Base-by-base conservation (phyloP, 30 jellyfish, hydroid and myxozoan species). In the Aurelia coerulea region DNA sequence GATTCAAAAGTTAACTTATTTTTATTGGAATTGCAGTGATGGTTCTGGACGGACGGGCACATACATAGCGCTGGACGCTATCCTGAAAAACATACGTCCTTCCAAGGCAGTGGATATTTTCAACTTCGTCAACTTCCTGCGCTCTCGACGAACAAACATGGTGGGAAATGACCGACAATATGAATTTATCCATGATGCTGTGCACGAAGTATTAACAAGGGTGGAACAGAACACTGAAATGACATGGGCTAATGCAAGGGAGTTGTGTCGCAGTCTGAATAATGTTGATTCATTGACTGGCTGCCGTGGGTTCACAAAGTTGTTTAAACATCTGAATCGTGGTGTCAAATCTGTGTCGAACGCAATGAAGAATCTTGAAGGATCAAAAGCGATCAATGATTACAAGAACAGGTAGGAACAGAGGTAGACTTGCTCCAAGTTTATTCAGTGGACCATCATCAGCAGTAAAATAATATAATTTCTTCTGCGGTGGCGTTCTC, bases 31-130 rank as follows among this genome's bases (percentile, higher is more conserved):
- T 46, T 46, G 14, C 59, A 91, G 98, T 69, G 76, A 86, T 71
- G 98, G 98, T 23, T 84, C 77, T 65, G 98, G 98, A 8, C 65
- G 96, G n/a, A 77, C 96, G 37, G 98, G 96, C 33, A 78, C 94
- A 14, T 91, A 50, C 87, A 91, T 91, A 59, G 93, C 96, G 13
- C 39, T 91, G 9, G 98, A 91, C 62, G 93, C 98, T 29, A 79
- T 78, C 29, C 60, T 91, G 78, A 94, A 85, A 12, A 91, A 91
- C 80, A 31, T 86, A 35, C 71, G 77, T 2, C 41, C 73, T 15
- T 52, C 94, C 17, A 66, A 59, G 56, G 63, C 88, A 0, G 90
- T 91, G 39, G 98, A 91, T 63, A 65, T 91, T 7, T 91, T 79
- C 93, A 91, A 91, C 76, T 91, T 52, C 72, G 98, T 91, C 78